Percentiles rank a stretch among this genome's conserved stretches.
These are phyloP conservation scores for Plecotus auritus DNA, from an alignment of 2,113 vertebrate genomes.

Conservation along the genomic window DNA sequence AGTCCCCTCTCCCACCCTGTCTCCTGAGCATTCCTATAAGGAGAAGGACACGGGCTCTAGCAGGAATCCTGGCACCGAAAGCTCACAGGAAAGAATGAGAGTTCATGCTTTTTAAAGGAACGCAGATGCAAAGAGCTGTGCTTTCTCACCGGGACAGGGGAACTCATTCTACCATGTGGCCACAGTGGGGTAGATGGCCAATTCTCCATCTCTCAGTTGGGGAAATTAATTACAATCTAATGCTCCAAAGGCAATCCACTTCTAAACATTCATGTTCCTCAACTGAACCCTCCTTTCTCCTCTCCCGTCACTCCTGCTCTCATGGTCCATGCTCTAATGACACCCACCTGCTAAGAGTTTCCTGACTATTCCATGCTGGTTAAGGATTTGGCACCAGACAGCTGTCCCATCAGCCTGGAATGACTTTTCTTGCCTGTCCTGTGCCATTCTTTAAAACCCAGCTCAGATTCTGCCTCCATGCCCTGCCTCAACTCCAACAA, in stretches of 20 bases:
- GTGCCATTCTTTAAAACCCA: not conserved
- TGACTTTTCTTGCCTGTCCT: too few species aligned
- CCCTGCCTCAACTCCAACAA: too few species aligned
- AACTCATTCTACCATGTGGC: not conserved
- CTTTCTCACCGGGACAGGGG: rapidly evolving
- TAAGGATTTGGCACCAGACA: rapidly evolving
- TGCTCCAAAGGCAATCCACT: not conserved
- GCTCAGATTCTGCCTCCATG: not conserved
- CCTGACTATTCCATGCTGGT: rapidly evolving
- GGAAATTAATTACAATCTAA: not conserved
- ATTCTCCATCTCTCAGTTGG: not conserved
- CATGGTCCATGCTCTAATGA: not conserved
- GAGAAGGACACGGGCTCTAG: not conserved
- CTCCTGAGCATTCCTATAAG: not conserved
- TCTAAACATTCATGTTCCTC: not conserved
- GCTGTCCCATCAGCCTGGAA: not conserved
- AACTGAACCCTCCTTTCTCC: not conserved
- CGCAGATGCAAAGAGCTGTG: not conserved
- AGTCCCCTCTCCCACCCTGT: not conserved
- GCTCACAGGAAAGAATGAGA: not conserved
- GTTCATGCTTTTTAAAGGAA: not conserved
- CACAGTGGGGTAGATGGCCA: not conserved
- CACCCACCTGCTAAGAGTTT: not conserved
- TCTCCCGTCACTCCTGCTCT: not conserved
- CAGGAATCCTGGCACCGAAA: not conserved